Conservation (phyloP, 30 jellyfish, hydroid and myxozoan genomes). For the Aurelia coerulea region DNA sequence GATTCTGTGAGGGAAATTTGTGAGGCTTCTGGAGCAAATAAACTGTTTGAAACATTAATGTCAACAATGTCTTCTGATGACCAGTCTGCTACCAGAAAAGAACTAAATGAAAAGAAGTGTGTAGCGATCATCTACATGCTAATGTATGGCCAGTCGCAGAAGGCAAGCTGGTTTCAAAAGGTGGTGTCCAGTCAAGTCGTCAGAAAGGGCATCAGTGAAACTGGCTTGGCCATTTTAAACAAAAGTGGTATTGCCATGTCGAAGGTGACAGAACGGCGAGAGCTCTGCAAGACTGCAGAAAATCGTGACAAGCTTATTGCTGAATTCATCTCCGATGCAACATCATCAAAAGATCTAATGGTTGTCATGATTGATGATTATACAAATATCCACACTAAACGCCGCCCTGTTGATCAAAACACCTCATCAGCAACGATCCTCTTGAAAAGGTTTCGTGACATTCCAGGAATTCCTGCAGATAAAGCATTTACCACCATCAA, state of each 20-base stretch:
- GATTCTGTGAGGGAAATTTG: not conserved
- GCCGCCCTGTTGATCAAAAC: not conserved
- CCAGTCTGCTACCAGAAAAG: not conserved
- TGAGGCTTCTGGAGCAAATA: conserved; percentile 25
- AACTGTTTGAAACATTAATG: conserved; percentile 1
- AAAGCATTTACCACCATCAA: not conserved
- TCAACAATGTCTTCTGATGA: conserved; percentile 1
- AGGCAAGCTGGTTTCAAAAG: conserved; percentile 10
- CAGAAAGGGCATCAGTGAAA: not conserved
- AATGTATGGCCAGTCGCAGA: not conserved
- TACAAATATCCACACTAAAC: conserved; percentile 6
- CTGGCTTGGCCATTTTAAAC: conserved; percentile 2
- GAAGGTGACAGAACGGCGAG: not conserved
- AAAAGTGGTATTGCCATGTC: conserved; percentile 3
- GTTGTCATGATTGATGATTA: not conserved
- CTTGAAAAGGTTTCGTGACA: not conserved
- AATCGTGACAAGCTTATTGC: not conserved
- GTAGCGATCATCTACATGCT: conserved; percentile 2
- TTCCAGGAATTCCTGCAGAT: conserved; percentile 13
- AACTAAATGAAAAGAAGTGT: conserved; percentile 1
- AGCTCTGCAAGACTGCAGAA: not conserved
- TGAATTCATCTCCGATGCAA: not conserved
- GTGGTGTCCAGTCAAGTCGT: not conserved
- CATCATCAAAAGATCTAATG: not conserved
- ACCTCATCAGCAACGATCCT: not conserved